Evolutionary conservation across 2,797 vertebrate species (phyloP).

Genomic region (Oreortyx pictus): DNA sequence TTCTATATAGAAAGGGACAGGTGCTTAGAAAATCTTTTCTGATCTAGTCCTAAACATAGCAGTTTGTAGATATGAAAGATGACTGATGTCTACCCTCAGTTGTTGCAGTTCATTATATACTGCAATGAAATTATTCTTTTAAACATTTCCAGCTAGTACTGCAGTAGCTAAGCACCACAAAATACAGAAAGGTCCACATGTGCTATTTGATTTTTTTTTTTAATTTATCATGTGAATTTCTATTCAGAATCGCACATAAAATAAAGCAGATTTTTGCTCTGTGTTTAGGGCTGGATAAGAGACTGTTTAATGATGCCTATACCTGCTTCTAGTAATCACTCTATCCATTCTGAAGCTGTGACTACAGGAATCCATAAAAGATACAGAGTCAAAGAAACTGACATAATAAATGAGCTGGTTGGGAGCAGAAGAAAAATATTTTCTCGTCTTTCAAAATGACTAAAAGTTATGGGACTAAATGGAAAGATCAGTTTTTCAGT

Average conservation of each 20-base stretch:
- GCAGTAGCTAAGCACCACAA: conserved; percentile 1
- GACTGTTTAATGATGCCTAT: not conserved
- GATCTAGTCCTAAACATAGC: not conserved
- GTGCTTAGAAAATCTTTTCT: not conserved
- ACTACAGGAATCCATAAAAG: not conserved
- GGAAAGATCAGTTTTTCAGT: not conserved
- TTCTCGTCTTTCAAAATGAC: not conserved
- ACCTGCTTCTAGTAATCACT: not conserved
- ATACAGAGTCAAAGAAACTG: not conserved
- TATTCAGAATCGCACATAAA: not conserved
- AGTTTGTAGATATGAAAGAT: not conserved
- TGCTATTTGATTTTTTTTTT: not conserved
- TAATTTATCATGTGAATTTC: not conserved
- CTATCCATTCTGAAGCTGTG: not conserved
- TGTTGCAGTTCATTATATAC: not conserved
- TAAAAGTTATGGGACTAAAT: not conserved
- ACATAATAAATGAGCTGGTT: not conserved
- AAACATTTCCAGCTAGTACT: not conserved
- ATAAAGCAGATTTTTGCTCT: not conserved
- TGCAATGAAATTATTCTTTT: not conserved
- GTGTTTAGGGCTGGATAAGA: not conserved
- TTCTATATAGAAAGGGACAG: not conserved
- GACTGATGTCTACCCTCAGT: not conserved
- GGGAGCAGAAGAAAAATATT: not conserved
- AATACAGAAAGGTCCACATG: not conserved